Base-by-base conservation (phyloP, 2,888 invertebrate genomes). In the Cyclophora albipunctata region DNA sequence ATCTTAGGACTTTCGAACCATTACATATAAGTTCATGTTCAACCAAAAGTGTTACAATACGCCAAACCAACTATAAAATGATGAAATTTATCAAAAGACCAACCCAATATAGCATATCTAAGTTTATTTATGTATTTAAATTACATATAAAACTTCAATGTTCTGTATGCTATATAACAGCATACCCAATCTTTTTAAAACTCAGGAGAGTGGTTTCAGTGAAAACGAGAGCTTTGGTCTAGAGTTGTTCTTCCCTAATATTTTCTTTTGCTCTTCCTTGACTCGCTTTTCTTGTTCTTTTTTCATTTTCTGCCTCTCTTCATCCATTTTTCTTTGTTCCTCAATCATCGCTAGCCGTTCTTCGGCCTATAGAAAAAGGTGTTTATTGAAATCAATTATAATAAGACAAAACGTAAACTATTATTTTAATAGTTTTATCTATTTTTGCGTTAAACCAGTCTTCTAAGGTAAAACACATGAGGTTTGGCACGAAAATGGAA, bases 191-290 rank as follows among this genome's bases (percentile, higher is more conserved):
- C 20, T 20, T 20, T 20, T 20, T 20, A 20, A 20, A 71, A 85
- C 88, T 92, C 91, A 92, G 87, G 92, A 93, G 68, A 93, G 89
- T 63, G 95, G 94, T 82, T 96, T 96, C 63, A 97, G 88, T 48
- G 95, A 92, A 87, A 98, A 98, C 49, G 98, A 98, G 63, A 98
- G 90, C 88, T 97, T 97, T 56, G 98, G 98, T 81, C 98, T 92
- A 54, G 98, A 97, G 90, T 98, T 98, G 83, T 97, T 97, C 91
- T 98, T 98, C 66, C 98, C 98, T 70, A 98, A 91, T 69, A 98
- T 98, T 84, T 97, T 95, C 90, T 97, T 98, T 89, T 98, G 98
- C 85, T 98, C 98, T 81, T 97, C 96, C 86, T 96, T 97, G 54
- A 95, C 91, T 69, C 96, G 92, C 73, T 95, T 96, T 75, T 97